A percentile compares a stretch with the other conserved stretches of the same genome.
Conservation (phyloP, 2,113 vertebrate species). For the Labeo rohita region DNA sequence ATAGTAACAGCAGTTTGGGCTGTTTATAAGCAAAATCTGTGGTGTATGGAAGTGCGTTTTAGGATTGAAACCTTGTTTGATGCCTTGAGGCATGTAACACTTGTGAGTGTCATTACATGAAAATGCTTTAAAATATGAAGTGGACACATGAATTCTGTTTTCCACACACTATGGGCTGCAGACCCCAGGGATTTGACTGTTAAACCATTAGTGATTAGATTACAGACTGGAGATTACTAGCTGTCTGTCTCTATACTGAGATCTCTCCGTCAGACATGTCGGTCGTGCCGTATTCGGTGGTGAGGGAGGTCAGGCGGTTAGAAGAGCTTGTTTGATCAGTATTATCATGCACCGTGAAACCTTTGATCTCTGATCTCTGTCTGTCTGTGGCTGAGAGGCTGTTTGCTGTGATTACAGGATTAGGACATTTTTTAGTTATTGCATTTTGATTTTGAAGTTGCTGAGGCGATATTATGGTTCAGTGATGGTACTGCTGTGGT, state of each 20-base stretch:
- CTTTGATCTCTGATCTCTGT: not conserved
- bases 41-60: not conserved
- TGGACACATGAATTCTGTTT: not conserved
- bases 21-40: not conserved
- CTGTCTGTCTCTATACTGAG: conserved; percentile 32
- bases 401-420: conserved; percentile 33
- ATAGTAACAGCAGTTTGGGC: not conserved
- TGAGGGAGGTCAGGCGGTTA: not conserved
- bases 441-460: not conserved
- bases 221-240: conserved; percentile 57
- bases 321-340: not conserved
- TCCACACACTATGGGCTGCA: conserved; percentile 53
- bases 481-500: not conserved
- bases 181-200: conserved; percentile 48
- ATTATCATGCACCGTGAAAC: not conserved
- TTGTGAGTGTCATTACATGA: not conserved
- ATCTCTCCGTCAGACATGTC: conserved; percentile 1
- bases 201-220: conserved; percentile 62
- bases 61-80: not conserved
- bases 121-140: not conserved
- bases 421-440: conserved; percentile 24
- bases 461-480: not conserved
- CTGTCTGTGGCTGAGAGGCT: not conserved
- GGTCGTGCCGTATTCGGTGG: not conserved
- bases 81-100: not conserved